A percentile compares a stretch with the other conserved stretches of the same genome.
phyloP scores from a whole-genome alignment of 2,113 vertebrate genomes.

The Onychorhynchus coronatus region DNA sequence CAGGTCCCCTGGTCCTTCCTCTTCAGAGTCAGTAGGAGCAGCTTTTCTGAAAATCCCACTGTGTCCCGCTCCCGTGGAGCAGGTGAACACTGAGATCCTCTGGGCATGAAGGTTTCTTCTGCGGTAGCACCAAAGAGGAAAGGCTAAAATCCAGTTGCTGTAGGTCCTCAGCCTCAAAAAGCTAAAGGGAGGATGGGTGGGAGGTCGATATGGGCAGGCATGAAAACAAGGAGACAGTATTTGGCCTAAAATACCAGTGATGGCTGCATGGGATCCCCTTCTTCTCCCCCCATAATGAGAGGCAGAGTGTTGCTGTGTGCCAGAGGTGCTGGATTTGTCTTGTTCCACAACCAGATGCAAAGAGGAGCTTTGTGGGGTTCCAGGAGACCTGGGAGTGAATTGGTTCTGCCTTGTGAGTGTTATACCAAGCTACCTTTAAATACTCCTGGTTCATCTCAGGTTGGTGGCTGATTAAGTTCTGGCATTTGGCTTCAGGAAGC shows the following conservation, averaged over 20 bases:
- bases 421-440: not conserved
- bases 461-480: not conserved
- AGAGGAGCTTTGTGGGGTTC: not conserved
- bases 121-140: not conserved
- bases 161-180: not conserved
- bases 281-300: not conserved
- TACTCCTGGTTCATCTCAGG: not conserved
- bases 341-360: not conserved
- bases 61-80: not conserved
- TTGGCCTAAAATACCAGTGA: not conserved
- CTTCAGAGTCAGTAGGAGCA: not conserved
- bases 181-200: not conserved
- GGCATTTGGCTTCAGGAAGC: not conserved
- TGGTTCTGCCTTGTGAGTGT: not conserved
- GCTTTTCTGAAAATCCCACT: not conserved
- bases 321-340: not conserved
- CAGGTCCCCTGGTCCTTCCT: not conserved
- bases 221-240: not conserved
- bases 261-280: not conserved
- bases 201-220: not conserved
- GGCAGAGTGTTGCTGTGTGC: not conserved
- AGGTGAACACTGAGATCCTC: not conserved
- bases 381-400: not conserved
- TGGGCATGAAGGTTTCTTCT: not conserved
- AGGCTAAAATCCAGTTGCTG: not conserved